phyloP scores from a whole-genome alignment of 2,113 vertebrate species.

The Girardinichthys multiradiatus region DNA sequence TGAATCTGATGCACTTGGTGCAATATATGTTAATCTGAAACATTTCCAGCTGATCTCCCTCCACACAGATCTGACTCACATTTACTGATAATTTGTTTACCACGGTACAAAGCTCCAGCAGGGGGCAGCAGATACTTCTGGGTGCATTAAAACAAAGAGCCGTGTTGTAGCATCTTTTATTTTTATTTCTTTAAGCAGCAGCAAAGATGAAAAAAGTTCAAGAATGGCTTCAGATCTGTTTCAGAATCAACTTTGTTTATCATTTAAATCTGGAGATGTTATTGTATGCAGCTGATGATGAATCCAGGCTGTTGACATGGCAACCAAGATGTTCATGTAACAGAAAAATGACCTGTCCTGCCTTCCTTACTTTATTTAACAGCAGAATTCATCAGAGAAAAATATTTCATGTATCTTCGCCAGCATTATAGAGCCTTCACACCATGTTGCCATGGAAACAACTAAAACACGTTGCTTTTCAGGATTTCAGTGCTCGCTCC shows the following conservation, averaged over 20 bases:
- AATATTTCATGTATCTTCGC: conserved; percentile 50
- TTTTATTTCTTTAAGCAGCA: not conserved
- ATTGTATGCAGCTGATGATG: not conserved
- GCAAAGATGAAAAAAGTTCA: not conserved
- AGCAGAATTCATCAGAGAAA: conserved; percentile 26
- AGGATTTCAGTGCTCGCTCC: conserved; percentile 16
- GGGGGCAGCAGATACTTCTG: not conserved
- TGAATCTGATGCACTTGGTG: no score
- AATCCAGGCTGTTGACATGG: not conserved
- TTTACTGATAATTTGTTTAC: no score
- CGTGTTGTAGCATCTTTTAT: not conserved
- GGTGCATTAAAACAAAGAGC: no score
- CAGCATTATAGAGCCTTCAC: conserved; percentile 34
- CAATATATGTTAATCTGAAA: no score
- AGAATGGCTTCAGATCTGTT: not conserved
- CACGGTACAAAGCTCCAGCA: not conserved
- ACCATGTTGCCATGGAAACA: conserved; percentile 54
- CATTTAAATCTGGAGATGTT: not conserved
- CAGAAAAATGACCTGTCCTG: not conserved
- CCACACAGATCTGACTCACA: no score
- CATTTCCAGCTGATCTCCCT: no score
- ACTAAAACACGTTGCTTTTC: conserved; percentile 33
- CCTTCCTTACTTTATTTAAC: conserved; percentile 34
- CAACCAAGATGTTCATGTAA: not conserved
- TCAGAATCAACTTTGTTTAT: not conserved